Percentiles rank a stretch among this genome's conserved stretches.
Conservation (phyloP, 2,888 invertebrate species). For the Schizaphis graminum region DNA sequence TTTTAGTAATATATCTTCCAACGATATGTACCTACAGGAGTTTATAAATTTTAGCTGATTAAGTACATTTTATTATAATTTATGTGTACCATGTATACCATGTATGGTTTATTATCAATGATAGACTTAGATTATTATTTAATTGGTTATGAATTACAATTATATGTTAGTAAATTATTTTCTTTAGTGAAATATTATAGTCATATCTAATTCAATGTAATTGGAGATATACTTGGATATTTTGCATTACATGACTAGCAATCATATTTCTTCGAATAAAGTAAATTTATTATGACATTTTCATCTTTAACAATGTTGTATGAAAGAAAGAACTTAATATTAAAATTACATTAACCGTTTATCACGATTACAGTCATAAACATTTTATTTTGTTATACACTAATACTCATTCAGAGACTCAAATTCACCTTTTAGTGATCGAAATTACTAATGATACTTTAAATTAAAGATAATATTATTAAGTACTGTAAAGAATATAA, state of each 20-base stretch:
- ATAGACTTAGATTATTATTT: neutral
- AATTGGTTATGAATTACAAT: neutral
- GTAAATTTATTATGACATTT: neutral
- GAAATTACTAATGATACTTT: neutral
- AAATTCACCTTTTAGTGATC: neutral
- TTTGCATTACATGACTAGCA: neutral
- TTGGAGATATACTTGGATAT: neutral
- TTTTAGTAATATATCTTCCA: neutral
- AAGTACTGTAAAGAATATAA: neutral
- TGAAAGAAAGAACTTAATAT: neutral
- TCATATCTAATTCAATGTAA: neutral
- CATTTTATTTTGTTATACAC: neutral
- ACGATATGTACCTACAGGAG: neutral
- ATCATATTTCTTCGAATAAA: neutral
- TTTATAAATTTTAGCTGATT: neutral
- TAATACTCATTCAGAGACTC: neutral
- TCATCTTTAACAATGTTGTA: neutral
- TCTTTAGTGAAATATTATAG: neutral
- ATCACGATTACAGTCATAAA: neutral
- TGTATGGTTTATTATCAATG: neutral
- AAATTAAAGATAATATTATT: neutral
- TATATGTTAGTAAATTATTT: neutral
- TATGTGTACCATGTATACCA: neutral
- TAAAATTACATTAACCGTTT: neutral
- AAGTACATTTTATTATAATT: neutral